Evolutionary conservation across 1,140 invertebrate genomes (phyloP).

Genomic region (Charaxes varanes): DNA sequence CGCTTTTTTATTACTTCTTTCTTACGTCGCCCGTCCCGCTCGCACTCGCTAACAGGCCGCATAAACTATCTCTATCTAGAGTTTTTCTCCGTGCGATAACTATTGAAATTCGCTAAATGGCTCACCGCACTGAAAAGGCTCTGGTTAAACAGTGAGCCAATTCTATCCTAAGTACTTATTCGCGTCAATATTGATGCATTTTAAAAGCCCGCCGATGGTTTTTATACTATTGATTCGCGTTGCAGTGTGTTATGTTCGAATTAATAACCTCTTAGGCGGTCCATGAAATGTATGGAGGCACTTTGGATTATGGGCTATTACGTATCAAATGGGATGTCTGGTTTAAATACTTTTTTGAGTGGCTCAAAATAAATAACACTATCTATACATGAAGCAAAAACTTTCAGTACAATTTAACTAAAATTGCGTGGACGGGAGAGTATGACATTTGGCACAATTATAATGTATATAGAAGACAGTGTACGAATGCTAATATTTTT

Average conservation of each 20-base stretch:
- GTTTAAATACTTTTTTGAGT: conserved; percentile 8
- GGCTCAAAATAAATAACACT: not conserved
- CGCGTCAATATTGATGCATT: conserved; percentile 54
- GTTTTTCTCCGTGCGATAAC: conserved; percentile 71
- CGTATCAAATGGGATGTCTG: conserved; percentile 5
- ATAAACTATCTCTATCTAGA: conserved; percentile 54
- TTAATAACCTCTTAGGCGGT: conserved; percentile 4
- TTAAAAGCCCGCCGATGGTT: conserved; percentile 12
- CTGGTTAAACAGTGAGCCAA: conserved; percentile 67
- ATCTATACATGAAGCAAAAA: not conserved
- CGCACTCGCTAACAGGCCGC: conserved; percentile 30
- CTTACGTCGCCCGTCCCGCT: conserved; percentile 51
- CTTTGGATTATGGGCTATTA: conserved; percentile 8
- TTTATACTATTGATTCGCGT: conserved; percentile 4
- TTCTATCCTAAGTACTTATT: conserved; percentile 67
- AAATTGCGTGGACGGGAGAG: no score
- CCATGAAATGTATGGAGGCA: conserved; percentile 7
- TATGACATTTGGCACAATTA: no score
- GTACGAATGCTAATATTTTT: no score
- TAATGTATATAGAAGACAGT: no score
- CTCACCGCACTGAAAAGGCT: conserved; percentile 67
- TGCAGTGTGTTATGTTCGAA: conserved; percentile 1
- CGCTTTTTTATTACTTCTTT: conserved; percentile 71
- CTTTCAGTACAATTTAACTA: no score
- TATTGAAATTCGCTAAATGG: conserved; percentile 74